Percentiles rank a stretch among this genome's conserved stretches.
phyloP scores from a whole-genome alignment of 2,888 invertebrate genomes.

The Stegana nigrithorax region DNA sequence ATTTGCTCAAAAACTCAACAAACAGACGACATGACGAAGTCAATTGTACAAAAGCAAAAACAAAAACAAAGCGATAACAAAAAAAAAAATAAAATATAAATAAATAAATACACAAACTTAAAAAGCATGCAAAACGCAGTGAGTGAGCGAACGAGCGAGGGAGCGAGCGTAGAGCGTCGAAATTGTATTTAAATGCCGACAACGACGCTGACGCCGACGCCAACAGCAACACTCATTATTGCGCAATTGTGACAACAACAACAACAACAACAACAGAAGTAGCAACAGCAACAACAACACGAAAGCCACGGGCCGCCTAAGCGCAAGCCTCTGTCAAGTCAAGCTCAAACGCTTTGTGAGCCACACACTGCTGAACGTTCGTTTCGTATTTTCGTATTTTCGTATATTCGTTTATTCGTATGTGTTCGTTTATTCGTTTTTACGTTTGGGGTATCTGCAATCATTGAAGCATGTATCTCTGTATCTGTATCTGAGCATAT shows the following conservation, averaged over 20 bases:
- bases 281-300: conserved; percentile 1
- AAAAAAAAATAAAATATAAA: not conserved
- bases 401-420: not conserved
- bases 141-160: conserved; percentile 21
- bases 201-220: conserved; percentile 14
- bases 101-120: not conserved
- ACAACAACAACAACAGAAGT: conserved; percentile 31
- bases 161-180: conserved; percentile 18
- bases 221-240: conserved; percentile 48
- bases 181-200: too few species aligned
- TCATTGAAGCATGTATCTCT: conserved; percentile 8
- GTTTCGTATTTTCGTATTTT: too few species aligned
- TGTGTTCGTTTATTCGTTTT: not conserved
- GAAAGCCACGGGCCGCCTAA: not conserved
- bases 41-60: not conserved
- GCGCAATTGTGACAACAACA: conserved; percentile 52
- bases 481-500: not conserved
- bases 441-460: not conserved
- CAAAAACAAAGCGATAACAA: not conserved
- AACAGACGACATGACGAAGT: conserved; percentile 23
- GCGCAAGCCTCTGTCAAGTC: conserved; percentile 1
- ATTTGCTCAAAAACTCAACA: conserved; percentile 22
- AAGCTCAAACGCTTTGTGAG: not conserved
- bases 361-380: too few species aligned
- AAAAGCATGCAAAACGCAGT: conserved; percentile 28